These are phyloP conservation scores for Sialis fuliginosa DNA, from an alignment of 2,888 invertebrate species.

Conservation along the genomic window DNA sequence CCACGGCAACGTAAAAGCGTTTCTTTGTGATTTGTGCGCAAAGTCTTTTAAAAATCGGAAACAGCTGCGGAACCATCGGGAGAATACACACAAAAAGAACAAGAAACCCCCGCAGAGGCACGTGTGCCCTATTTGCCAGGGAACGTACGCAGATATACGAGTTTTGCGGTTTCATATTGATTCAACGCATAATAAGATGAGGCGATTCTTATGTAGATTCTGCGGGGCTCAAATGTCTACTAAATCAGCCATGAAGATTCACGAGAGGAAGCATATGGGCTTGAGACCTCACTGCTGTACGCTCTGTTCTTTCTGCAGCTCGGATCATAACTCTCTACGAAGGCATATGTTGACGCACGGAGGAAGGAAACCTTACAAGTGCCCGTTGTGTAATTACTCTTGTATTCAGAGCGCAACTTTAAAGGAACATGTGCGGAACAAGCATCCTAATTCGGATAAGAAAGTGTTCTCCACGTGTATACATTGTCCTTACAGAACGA, in stretches of 20 bases:
- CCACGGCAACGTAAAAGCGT: conserved; percentile 46
- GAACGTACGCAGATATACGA: conserved; percentile 34
- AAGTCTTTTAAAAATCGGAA: conserved; percentile 65
- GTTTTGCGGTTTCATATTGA: conserved; percentile 35
- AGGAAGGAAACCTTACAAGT: conserved; percentile 57
- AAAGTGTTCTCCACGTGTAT: conserved; percentile 41
- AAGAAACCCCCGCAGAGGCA: conserved; percentile 10
- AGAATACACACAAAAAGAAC: conserved; percentile 15
- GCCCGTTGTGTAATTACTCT: conserved; percentile 60
- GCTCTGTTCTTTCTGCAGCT: conserved; percentile 49
- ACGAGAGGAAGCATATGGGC: conserved; percentile 41
- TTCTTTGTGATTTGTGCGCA: conserved; percentile 44
- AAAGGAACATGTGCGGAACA: conserved; percentile 58
- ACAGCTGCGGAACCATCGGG: conserved; percentile 60
- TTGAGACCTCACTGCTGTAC: conserved; percentile 65
- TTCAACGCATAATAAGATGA: conserved; percentile 46
- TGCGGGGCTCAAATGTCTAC: conserved; percentile 50
- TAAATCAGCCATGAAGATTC: conserved; percentile 44
- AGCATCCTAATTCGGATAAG: conserved; percentile 52
- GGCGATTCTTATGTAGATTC: conserved; percentile 45
- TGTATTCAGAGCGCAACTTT: conserved; percentile 67
- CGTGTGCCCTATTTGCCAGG: conserved; percentile 39
- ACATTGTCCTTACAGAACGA: conserved; percentile 41
- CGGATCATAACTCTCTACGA: conserved; percentile 66
- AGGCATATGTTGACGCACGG: conserved; percentile 64